phyloP scores from a whole-genome alignment of 2,113 vertebrate species.

The Syngnathus floridae region DNA sequence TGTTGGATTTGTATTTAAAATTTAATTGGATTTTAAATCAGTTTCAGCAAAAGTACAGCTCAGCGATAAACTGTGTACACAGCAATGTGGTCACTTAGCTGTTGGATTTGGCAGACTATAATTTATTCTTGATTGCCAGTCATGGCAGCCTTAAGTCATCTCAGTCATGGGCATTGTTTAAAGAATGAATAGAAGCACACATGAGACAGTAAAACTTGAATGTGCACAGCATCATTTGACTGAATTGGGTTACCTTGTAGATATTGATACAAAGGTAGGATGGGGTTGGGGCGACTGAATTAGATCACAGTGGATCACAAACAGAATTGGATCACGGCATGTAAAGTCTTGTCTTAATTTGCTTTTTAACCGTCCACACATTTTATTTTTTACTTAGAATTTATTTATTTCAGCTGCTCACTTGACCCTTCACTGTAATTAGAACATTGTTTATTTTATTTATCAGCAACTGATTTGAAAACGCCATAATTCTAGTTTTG shows the following conservation, averaged over 20 bases:
- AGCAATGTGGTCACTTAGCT: not conserved
- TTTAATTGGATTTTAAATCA: not conserved
- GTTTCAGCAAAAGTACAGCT: not conserved
- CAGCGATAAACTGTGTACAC: not conserved
- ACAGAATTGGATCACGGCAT: too few species aligned
- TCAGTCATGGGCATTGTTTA: not conserved
- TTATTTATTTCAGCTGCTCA: too few species aligned
- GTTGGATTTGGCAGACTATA: not conserved
- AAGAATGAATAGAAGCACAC: not conserved
- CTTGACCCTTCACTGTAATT: too few species aligned
- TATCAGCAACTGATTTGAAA: not conserved
- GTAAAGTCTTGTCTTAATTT: too few species aligned
- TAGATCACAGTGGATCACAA: too few species aligned
- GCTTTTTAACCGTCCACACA: too few species aligned
- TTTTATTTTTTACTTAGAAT: too few species aligned
- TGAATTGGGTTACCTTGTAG: not conserved
- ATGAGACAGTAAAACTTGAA: not conserved
- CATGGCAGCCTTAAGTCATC: not conserved
- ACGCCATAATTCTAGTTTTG: not conserved
- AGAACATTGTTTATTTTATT: not conserved
- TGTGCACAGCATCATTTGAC: not conserved
- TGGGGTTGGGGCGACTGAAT: too few species aligned
- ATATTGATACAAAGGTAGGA: too few species aligned
- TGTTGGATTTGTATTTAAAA: not conserved
- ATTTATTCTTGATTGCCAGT: not conserved